Percentiles rank a stretch among this genome's conserved stretches.
Conservation (phyloP, 1,140 invertebrate species). For the Cyphomyrmex costatus region DNA sequence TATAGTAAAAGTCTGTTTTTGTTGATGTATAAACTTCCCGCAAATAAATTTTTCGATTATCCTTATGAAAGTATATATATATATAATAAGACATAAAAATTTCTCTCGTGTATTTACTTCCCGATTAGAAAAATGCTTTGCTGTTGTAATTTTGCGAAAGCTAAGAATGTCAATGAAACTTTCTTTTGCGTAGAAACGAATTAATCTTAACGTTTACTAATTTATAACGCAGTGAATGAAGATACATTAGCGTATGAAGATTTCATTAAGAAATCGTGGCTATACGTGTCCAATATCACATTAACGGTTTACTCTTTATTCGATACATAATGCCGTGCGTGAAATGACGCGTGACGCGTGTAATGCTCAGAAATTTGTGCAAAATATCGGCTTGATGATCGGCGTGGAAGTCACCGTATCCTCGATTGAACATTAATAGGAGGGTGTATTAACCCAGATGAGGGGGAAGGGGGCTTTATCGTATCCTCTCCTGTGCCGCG, state of each 20-base stretch:
- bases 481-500: slow-evolving; percentile 30
- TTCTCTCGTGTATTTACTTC: not conserved
- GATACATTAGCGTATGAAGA: not conserved
- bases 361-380: slow-evolving; percentile 44
- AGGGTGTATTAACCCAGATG: slow-evolving; percentile 12
- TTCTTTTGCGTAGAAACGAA: not conserved
- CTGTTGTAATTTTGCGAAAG: not conserved
- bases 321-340: slow-evolving; percentile 26
- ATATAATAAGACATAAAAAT: not conserved
- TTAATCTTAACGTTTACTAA: not conserved
- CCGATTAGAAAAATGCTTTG: not conserved
- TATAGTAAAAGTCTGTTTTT: slow-evolving; percentile 15
- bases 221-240: not conserved
- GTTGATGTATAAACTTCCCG: not conserved
- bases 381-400: slow-evolving; percentile 29
- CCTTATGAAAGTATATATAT: slow-evolving; percentile 16
- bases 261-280: slow-evolving; percentile 33
- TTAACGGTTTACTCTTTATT: slow-evolving; percentile 29
- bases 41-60: slow-evolving; percentile 17
- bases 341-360: slow-evolving; percentile 57
- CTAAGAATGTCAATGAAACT: not conserved
- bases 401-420: slow-evolving; percentile 43
- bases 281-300: not conserved
- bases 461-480: not conserved
- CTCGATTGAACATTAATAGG: slow-evolving; percentile 48